Base-by-base conservation (phyloP, 2,888 invertebrate species). In the Andrena bucephala region DNA sequence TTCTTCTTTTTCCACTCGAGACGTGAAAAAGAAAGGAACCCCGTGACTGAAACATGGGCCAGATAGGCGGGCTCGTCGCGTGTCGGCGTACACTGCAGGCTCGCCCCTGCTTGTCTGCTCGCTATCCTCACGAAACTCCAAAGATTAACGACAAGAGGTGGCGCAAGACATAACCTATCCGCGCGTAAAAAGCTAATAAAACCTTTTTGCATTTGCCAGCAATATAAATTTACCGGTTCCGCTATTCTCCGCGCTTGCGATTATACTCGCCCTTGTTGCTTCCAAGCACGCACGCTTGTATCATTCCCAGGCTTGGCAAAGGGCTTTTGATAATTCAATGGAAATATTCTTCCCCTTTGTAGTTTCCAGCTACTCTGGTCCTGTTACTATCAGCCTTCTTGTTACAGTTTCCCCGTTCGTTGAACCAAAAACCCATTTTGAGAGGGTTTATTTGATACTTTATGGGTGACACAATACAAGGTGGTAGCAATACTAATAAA, bases 111-210 rank as follows among this genome's bases (percentile, higher is more conserved):
- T 90, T 89, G 90, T 92, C 92, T 92, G 86, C 90, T 57, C 73
- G 89, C 91, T 91, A 92, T 92, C 92, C 92, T 92, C 90, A 92
- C 89, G 92, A 92, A 91, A 91, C 91, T 90, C 91, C 70, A 86
- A 91, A 93, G 93, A 93, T 93, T 93, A 93, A 93, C 92, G 92
- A 91, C 90, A 89, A 91, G 90, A 91, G 91, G 91, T 90, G 92
- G 92, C 89, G 93, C 91, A 89, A 91, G 92, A 92, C 92, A 93
- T 92, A 92, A 92, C 90, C 90, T 91, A 93, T 90, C 91, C 90
- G 86, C 90, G 87, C 88, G 88, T 89, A 90, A 90, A 91, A 91
- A 90, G 88, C 91, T 92, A 91, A 92, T 92, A 91, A 92, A 92
- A 91, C 89, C 90, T 89, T 91, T 91, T 92, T 91, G 90, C 89